phyloP scores from a whole-genome alignment of 2,888 invertebrate species.

The Gastrophysa polygoni region DNA sequence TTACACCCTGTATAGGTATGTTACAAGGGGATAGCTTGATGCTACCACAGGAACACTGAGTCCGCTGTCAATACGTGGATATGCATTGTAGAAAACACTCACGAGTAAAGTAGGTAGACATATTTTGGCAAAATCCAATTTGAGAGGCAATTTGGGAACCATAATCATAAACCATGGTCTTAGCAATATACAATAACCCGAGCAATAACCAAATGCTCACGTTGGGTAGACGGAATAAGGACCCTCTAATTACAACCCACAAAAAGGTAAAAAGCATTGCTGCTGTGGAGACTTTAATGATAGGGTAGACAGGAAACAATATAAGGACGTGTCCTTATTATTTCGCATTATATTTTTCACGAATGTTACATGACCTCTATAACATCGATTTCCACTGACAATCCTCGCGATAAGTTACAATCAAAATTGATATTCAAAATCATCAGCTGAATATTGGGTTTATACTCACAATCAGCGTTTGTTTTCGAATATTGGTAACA shows the following conservation, averaged over 20 bases:
- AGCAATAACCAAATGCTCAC: constrained; percentile 6
- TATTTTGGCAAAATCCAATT: not conserved
- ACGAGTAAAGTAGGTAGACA: not conserved
- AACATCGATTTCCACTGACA: not conserved
- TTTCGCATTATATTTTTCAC: not conserved
- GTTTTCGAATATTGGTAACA: too few relatives aligned
- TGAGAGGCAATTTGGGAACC: not conserved
- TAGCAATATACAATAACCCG: not conserved
- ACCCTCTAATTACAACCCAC: constrained; percentile 3
- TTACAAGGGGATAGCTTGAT: too few relatives aligned
- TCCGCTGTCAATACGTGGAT: too few relatives aligned
- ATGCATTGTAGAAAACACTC: too few relatives aligned
- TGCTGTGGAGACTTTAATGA: constrained; percentile 18
- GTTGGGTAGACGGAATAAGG: not conserved
- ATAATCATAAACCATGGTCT: not conserved
- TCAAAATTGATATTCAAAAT: not conserved
- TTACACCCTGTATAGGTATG: too few relatives aligned
- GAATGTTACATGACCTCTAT: not conserved
- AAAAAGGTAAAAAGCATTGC: constrained; percentile 12
- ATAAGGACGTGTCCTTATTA: constrained; percentile 14
- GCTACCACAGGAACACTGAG: too few relatives aligned
- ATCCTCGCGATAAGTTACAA: not conserved
- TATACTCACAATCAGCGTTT: too few relatives aligned
- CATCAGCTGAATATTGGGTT: too few relatives aligned
- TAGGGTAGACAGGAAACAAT: constrained; percentile 18